Evolutionary conservation across 2,888 invertebrate genomes (phyloP).

Genomic region (Biston stratarius): DNA sequence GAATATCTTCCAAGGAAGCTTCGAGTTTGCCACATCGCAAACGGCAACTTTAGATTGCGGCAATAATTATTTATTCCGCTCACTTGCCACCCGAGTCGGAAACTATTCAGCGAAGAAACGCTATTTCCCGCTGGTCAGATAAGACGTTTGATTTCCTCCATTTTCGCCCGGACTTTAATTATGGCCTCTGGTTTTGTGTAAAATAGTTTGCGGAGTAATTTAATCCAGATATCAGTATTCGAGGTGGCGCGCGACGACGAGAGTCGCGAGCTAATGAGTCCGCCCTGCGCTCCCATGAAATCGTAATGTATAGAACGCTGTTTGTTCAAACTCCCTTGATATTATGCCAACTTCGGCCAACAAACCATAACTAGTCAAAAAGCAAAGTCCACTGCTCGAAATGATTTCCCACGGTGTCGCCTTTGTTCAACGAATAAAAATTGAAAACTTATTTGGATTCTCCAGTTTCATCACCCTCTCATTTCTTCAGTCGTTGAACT

Average conservation of each 20-base stretch:
- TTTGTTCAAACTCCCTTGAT: constrained; percentile 54
- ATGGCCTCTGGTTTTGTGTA: constrained; percentile 85
- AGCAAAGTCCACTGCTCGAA: constrained; percentile 28
- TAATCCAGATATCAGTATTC: constrained; percentile 83
- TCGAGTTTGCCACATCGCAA: constrained; percentile 61
- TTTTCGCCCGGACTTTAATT: constrained; percentile 84
- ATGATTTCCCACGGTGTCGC: constrained; percentile 54
- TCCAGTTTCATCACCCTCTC: constrained; percentile 71
- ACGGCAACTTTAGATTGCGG: constrained; percentile 79
- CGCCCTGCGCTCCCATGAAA: constrained; percentile 56
- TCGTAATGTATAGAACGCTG: constrained; percentile 55
- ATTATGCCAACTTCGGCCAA: constrained; percentile 43
- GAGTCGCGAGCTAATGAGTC: constrained; percentile 66
- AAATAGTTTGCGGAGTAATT: constrained; percentile 85
- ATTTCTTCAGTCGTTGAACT: constrained; percentile 84
- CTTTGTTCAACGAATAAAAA: constrained; percentile 58
- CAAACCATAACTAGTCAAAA: constrained; percentile 30
- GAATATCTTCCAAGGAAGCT: constrained; percentile 65
- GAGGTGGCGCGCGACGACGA: constrained; percentile 71
- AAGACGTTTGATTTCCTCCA: constrained; percentile 85
- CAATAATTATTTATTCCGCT: constrained; percentile 86
- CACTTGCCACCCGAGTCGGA: constrained; percentile 77
- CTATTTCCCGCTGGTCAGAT: constrained; percentile 84
- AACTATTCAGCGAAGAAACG: constrained; percentile 84
- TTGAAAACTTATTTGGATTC: constrained; percentile 76